A percentile compares a stretch with the other conserved stretches of the same genome.
These are phyloP conservation scores for Gymnopithys bicolor DNA, from an alignment of 2,797 vertebrate genomes.

Conservation along the genomic window DNA sequence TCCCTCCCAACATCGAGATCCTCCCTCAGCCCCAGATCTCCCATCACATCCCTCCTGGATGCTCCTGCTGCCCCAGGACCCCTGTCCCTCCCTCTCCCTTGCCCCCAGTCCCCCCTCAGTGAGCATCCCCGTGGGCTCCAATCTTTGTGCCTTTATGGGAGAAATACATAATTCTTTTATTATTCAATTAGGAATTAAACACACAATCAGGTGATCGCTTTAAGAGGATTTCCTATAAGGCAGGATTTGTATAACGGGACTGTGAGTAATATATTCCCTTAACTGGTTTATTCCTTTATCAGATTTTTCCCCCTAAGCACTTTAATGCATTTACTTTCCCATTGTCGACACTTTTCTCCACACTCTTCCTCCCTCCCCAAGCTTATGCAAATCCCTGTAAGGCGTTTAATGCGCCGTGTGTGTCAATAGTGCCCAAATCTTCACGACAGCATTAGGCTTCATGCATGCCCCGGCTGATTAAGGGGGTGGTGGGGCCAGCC, in stretches of 20 bases:
- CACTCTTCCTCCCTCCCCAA: slow-evolving; percentile 2
- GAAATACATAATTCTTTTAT: slow-evolving; percentile 48
- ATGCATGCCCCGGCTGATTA: slow-evolving; percentile 28
- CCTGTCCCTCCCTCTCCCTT: neutral
- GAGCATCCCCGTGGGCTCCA: neutral
- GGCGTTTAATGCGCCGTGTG: slow-evolving; percentile 20
- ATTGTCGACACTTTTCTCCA: slow-evolving; percentile 30
- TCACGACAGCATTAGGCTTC: neutral
- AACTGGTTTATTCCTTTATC: slow-evolving; percentile 73
- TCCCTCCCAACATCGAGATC: neutral
- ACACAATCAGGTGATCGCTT: slow-evolving; percentile 59
- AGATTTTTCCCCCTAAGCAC: slow-evolving; percentile 54
- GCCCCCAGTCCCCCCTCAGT: neutral
- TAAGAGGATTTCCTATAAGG: slow-evolving; percentile 72
- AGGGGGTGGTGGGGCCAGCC: neutral
- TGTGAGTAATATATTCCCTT: slow-evolving; percentile 59
- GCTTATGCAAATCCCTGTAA: slow-evolving; percentile 72
- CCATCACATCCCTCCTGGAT: neutral
- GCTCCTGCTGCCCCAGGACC: neutral
- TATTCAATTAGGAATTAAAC: slow-evolving; percentile 71
- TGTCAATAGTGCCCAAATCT: slow-evolving; percentile 2
- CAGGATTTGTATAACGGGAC: slow-evolving; percentile 58
- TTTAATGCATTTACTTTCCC: slow-evolving; percentile 68
- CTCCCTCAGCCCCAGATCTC: neutral
- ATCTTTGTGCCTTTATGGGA: neutral